Evolutionary conservation across 2,113 vertebrate species (phyloP), one percentile per base, ranked within the genome.

Genomic region (Nothoprocta perdicaria): DNA sequence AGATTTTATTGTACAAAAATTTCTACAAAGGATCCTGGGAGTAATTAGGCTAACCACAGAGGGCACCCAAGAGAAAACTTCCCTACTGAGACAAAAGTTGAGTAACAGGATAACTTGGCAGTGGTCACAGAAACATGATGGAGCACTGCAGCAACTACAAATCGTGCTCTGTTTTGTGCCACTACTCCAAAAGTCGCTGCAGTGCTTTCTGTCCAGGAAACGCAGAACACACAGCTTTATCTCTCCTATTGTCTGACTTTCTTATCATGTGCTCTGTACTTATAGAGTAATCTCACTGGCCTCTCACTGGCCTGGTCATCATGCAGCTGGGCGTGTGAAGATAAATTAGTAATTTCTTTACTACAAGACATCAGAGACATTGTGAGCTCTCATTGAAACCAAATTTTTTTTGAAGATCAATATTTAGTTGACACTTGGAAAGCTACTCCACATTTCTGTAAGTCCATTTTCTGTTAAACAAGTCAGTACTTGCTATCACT

Each of bases 41-140:
- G 77, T 71, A 84, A 84, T 82, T 55, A 92, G 14, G 40, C 15
- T 66, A 72, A 84, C 43, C 55, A 69, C 62, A 92, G 74, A 86
- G 38, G 60, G 24, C 40, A 88, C 38, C 27, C 80, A 77, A 60
- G 45, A 66, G 74, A 90, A 86, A 26, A 61, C 5, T 29, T 16
- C n/a, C 90, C 74, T 75, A 26, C 53, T 79, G 75, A 90, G 18
- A 33, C 13, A 48, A 35, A 29, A 23, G 16, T 14, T 29, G 38
- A 40, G 52, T 31, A 61, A 65, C 38, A 53, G 21, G 31, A 29
- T 74, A 55, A 66, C 27, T 81, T 80, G 71, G 48, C 71, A 69
- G 41, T 41, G 10, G 12, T 27, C 3, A 5, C 35, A 69, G 27
- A 81, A 89, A 95, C 0, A 2, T 6, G 35, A 50, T 33, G 66